Evolutionary conservation across 1,140 invertebrate species (phyloP).

Genomic region (Proctacanthus coquilletti): DNA sequence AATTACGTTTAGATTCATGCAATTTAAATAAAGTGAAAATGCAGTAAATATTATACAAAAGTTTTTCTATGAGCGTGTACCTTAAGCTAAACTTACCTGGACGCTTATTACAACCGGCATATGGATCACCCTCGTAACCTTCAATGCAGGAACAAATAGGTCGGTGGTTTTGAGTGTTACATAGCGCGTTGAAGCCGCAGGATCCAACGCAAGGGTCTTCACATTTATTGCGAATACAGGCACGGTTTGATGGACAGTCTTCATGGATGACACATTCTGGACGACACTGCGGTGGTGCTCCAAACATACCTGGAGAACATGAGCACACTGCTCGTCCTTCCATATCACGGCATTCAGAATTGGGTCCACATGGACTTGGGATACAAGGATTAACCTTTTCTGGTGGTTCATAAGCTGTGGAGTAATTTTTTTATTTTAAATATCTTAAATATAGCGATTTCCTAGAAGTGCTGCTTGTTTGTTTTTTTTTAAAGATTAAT

Average conservation of each 20-base stretch:
- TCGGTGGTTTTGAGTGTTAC: slow-evolving; percentile 57
- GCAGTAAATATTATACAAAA: slow-evolving; percentile 20
- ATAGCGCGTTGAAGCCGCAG: slow-evolving; percentile 67
- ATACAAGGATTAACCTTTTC: slow-evolving; percentile 46
- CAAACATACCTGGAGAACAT: slow-evolving; percentile 61
- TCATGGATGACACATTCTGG: slow-evolving; percentile 64
- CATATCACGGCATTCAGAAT: slow-evolving; percentile 56
- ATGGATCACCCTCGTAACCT: slow-evolving; percentile 68
- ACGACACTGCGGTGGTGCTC: slow-evolving; percentile 63
- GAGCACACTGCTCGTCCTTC: slow-evolving; percentile 55
- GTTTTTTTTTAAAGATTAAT: too few relatives aligned
- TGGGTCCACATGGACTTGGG: slow-evolving; percentile 68
- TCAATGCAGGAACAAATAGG: slow-evolving; percentile 60
- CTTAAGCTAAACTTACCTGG: slow-evolving; percentile 40
- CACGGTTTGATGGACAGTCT: slow-evolving; percentile 59
- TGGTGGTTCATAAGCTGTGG: slow-evolving; percentile 21
- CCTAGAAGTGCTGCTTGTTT: too few relatives aligned
- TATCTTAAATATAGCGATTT: too few relatives aligned
- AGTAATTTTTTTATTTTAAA: too few relatives aligned
- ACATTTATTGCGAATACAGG: slow-evolving; percentile 62
- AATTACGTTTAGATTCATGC: slow-evolving; percentile 5
- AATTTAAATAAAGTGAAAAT: slow-evolving; percentile 13
- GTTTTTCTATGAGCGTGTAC: slow-evolving; percentile 10
- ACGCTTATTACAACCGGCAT: slow-evolving; percentile 50
- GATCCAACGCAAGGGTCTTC: slow-evolving; percentile 67